Base-by-base conservation (phyloP, 2,888 invertebrate genomes). In the Nebria brevicollis region DNA sequence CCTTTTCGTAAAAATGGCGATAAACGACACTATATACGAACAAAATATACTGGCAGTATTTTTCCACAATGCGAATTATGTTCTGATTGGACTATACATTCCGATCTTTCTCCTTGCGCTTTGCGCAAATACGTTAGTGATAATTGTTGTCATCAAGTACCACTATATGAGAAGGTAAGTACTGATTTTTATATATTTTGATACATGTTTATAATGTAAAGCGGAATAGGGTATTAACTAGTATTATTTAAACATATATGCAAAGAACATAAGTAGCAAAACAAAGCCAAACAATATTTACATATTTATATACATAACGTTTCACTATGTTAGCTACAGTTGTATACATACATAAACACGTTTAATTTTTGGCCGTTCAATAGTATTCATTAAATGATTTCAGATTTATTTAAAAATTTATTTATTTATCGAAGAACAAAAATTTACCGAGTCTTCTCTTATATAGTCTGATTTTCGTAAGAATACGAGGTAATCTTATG, bases 111-210 rank as follows among this genome's bases (percentile, higher is more conserved):
- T 93, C 15, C 85, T 93, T 73, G 94, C 94, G 0, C 87, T 94
- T 25, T 88, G 91, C 7, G 92, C 93, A 2, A 94, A 94, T 85
- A 89, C 92, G n/a, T 88, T 94, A 10, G 92, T 94, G 1, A 93
- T 94, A 77, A 89, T 93, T 2, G 93, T 94, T 0, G 93, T 94
- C 76, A 91, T 93, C 82, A 93, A 93, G 85, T 93, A 93, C 85
- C 92, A 93, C 83, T 93, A 93, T 84, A 93, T 94, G 85, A 91
- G 93, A 85, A 94, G 92, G 94, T 93, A 88, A 91, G 91, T 87
- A 10, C 11, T 2, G 13, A 26, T 41, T 34, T n/a, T 73, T 73
- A 6, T 25, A 20, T 34, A 70, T 11, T 70, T 26, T 70, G 10
- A 70, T 25, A 25, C 34, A 70, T 20, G 43, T 43, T 20, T 20